Conservation (phyloP, 2,797 vertebrate genomes). For the Mus minutoides region DNA sequence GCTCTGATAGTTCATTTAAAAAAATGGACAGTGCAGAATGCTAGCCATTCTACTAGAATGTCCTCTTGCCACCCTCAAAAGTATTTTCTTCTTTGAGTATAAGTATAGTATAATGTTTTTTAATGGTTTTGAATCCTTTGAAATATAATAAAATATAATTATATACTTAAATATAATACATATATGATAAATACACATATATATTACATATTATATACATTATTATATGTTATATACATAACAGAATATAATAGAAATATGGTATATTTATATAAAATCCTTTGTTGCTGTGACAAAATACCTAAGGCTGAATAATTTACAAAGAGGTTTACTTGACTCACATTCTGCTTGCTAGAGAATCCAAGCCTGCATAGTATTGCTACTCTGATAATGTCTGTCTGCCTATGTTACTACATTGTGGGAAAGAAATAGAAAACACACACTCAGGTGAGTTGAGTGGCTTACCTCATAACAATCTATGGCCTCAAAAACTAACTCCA, state of each 20-base stretch:
- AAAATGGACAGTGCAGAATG: background rate
- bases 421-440: background rate
- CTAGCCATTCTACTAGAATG: background rate
- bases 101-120: background rate
- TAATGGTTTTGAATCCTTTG: background rate
- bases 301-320: background rate
- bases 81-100: background rate
- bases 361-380: background rate
- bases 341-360: background rate
- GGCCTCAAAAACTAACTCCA: background rate
- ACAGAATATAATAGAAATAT: background rate
- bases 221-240: background rate
- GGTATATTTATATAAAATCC: background rate
- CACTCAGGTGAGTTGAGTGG: background rate
- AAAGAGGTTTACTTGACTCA: background rate
- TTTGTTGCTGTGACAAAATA: background rate
- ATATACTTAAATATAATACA: background rate
- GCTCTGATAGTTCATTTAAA: background rate
- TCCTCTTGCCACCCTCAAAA: background rate
- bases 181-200: background rate
- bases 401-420: too few species aligned
- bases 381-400: background rate
- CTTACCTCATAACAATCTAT: background rate
- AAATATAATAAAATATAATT: constrained; percentile 4
- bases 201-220: background rate